Evolutionary conservation across 2,113 vertebrate species (phyloP), one percentile per base, ranked within the genome.

Genomic region (Tragulus kanchil): DNA sequence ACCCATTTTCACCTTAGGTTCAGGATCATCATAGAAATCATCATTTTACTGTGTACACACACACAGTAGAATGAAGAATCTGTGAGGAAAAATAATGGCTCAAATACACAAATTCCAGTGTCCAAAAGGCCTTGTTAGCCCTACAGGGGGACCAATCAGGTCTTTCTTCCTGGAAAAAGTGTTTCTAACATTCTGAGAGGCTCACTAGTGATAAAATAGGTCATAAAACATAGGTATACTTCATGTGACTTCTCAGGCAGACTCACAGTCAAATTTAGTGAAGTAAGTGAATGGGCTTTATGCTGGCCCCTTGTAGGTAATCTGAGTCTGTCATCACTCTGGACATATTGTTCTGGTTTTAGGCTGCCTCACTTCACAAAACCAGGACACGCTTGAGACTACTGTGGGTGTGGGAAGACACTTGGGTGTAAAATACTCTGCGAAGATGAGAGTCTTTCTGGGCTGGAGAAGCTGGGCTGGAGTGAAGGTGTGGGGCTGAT

Each of bases 41-140:
- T 71, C 36, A 94, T 94, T 96, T 96, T 31, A n/a, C 85, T 90
- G 36, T 89, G 36, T 95, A 82, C 50, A 96, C 25, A 96, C 45
- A 82, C 62, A 50, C 78, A 4, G 65, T 65, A 21, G 19, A 94
- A 73, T 21, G 28, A 69, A 93, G 25, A n/a, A 78, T 61, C 28
- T 2, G 19, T 54, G 69, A 93, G 59, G 90, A 62, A 73, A 89
- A 78, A 71, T 67, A 71, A 82, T 69, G 62, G 83, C 42, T 83
- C 65, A 9, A 87, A 54, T 17, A 50, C 25, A 61, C 78, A 77
- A 71, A 94, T 65, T 59, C 36, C 15, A 65, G 59, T 62, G 52
- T 79, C 45, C 17, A 17, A 85, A 50, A 73, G 71, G 16, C 7
- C 21, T 93, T 94, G 16, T 31, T 31, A 71, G 16, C 31, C 75